Conservation (phyloP, 2,797 vertebrate species). For the Sebastes trivittatus region DNA sequence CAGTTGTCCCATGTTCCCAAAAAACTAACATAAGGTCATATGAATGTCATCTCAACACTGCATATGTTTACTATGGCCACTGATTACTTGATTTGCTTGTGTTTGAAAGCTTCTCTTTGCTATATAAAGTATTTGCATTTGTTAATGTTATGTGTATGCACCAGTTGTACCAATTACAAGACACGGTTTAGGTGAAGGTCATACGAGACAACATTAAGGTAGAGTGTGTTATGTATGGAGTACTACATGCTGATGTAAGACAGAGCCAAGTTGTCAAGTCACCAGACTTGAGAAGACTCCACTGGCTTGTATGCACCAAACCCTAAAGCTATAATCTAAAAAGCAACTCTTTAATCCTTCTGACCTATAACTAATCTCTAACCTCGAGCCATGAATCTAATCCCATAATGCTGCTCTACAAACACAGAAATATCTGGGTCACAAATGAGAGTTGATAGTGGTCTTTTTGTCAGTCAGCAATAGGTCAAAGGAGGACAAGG, state of each 20-base stretch:
- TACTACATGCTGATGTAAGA: background rate
- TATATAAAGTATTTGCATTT: background rate
- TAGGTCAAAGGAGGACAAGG: background rate
- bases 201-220: background rate
- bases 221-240: background rate
- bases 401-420: slow-evolving; percentile 24
- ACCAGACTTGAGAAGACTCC: background rate
- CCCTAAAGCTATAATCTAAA: slow-evolving; percentile 12
- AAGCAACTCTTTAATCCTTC: slow-evolving; percentile 26
- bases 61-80: too few species aligned
- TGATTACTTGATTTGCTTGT: background rate
- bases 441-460: slow-evolving; percentile 18
- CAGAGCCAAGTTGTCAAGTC: background rate
- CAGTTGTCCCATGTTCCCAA: too few species aligned
- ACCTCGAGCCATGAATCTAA: slow-evolving; percentile 27
- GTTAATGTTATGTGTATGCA: background rate
- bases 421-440: slow-evolving; percentile 13
- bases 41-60: too few species aligned
- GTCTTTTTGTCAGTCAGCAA: slow-evolving; percentile 20
- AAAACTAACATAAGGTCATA: too few species aligned
- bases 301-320: background rate
- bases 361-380: slow-evolving; percentile 29
- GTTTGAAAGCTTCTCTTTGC: background rate
- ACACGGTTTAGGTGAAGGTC: slow-evolving; percentile 10
- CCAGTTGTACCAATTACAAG: background rate